A percentile compares a stretch with the other conserved stretches of the same genome.
Evolutionary conservation across 2,888 invertebrate genomes (phyloP).

Genomic region (Danaus chrysippus): DNA sequence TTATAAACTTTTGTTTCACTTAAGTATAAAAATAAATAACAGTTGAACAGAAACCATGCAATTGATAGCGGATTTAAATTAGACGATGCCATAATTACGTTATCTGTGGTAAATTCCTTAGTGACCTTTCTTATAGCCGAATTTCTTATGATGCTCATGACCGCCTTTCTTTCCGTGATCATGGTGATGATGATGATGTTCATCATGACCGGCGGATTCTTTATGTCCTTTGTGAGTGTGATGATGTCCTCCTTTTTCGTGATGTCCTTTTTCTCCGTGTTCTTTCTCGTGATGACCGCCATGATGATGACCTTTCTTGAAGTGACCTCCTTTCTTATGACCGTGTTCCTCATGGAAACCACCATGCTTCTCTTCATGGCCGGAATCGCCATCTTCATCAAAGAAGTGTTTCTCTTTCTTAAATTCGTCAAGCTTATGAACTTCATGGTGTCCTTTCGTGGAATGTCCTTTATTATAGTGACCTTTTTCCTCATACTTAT

Average conservation of each 20-base stretch:
- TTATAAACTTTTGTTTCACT: conserved; percentile 21
- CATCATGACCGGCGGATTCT: conserved; percentile 86
- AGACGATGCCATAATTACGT: conserved; percentile 20
- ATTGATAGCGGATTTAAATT: conserved; percentile 7
- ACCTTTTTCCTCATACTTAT: conserved; percentile 83
- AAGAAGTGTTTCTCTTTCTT: conserved; percentile 93
- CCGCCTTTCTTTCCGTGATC: conserved; percentile 89
- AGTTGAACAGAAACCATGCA: conserved; percentile 29
- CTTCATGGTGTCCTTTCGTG: conserved; percentile 91
- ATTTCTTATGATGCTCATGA: conserved; percentile 88
- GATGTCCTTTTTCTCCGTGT: conserved; percentile 88
- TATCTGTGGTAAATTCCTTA: conserved; percentile 36
- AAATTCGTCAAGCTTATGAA: conserved; percentile 91
- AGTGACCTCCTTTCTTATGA: conserved; percentile 89
- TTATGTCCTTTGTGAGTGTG: conserved; percentile 90
- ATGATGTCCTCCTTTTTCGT: conserved; percentile 89
- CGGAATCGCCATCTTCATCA: conserved; percentile 90
- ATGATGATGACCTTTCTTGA: conserved; percentile 90
- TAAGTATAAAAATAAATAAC: conserved; percentile 35
- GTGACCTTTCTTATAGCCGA: conserved; percentile 82
- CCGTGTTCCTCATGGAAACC: conserved; percentile 88
- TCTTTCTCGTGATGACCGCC: conserved; percentile 87
- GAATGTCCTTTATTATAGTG: conserved; percentile 91
- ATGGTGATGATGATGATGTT: conserved; percentile 86
- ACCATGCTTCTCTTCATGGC: conserved; percentile 90